Conservation (phyloP, 2,797 vertebrate genomes). For the Potorous gilbertii region DNA sequence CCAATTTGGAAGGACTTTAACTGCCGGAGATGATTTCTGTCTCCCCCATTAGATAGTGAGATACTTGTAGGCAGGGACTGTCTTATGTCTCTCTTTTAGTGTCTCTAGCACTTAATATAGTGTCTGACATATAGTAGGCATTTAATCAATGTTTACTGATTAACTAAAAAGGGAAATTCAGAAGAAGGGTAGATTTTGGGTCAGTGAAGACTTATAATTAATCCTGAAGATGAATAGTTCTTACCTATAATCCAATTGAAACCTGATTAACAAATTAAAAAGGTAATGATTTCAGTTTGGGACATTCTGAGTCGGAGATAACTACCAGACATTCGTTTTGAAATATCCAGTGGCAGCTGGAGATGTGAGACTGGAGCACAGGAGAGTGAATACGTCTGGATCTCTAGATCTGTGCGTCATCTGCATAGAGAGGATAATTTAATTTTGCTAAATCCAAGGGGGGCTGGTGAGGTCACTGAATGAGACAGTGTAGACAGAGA, state of each 20-base stretch:
- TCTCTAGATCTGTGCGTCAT: background rate
- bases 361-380: background rate
- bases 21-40: background rate
- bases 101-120: background rate
- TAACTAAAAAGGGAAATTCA: background rate
- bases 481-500: background rate
- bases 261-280: background rate
- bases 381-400: background rate
- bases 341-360: background rate
- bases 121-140: background rate
- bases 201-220: background rate
- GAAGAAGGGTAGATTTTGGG: background rate
- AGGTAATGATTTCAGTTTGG: background rate
- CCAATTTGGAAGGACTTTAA: background rate
- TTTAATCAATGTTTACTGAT: background rate
- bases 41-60: background rate
- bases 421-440: background rate
- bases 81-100: background rate
- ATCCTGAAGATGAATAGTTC: background rate
- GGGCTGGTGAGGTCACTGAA: background rate
- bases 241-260: background rate
- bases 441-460: background rate
- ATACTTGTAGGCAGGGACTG: background rate
- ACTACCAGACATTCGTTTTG: background rate
- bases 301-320: background rate